Evolutionary conservation across 1,140 invertebrate species (phyloP), one percentile per base, ranked within the genome.

Genomic region (Trichoplusia ni): DNA sequence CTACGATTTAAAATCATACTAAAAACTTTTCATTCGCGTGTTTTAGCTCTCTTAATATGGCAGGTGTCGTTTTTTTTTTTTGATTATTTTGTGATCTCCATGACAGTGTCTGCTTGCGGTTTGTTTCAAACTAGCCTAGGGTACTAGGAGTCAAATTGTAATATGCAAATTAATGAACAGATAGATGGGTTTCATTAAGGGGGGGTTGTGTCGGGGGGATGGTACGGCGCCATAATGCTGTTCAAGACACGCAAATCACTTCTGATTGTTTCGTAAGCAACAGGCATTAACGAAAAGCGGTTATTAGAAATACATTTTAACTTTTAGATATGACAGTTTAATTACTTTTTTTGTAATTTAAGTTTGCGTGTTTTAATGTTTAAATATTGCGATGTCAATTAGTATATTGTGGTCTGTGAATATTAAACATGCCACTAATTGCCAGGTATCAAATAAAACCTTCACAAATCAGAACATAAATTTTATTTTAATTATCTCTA

Each of bases 91-190:
- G 40, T 51, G 56, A 56, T 38, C 18, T 38, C 40, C 35, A 54
- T 67, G 76, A 64, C 77, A 71, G 38, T 18, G 65, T 60, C 69
- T 63, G 61, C 37, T 62, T 42, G 67, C 69, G 63, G 65, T 73
- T 67, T 66, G 60, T 47, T 14, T 44, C 54, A 37, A 75, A 79
- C 77, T 79, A 73, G 40, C 29, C 29, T 75, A 59, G 63, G 44
- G 63, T 63, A 60, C 77, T 62, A 67, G 67, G 42, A 64, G 53
- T 61, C 33, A 40, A 73, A 65, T 84, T 81, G 64, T 78, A 86
- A 80, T 78, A 87, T 89, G 84, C 75, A 89, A 87, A 89, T 87
- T 83, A 84, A 86, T 73, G 77, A 77, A 82, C 75, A 81, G 81
- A 69, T 75, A 74, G 67, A 60, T 68, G 73, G 71, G 81, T 79